phyloP scores from a whole-genome alignment of 37 sponge, comb jelly and placozoan genomes.

The Ianthella basta region DNA sequence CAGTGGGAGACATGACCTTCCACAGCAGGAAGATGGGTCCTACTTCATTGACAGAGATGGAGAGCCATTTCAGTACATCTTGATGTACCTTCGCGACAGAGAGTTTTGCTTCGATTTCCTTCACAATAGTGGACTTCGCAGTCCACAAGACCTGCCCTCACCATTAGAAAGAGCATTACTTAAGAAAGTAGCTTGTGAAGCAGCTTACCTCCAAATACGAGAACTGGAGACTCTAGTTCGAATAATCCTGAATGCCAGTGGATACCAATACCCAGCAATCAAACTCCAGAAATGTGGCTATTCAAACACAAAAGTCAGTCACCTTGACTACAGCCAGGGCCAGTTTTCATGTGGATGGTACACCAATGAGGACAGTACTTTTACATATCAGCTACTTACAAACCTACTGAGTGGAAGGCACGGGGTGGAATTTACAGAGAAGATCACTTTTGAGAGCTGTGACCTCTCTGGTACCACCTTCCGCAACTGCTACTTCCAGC shows the following conservation, averaged over 20 bases:
- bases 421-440: background rate
- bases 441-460: background rate
- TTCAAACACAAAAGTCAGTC: too few species aligned
- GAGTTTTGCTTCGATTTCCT: too few species aligned
- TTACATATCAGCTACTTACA: too few species aligned
- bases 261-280: too few species aligned
- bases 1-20: slow-evolving; percentile 28
- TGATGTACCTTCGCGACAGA: slow-evolving; percentile 3
- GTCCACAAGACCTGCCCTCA: background rate
- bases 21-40: slow-evolving; percentile 27
- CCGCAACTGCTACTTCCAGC: background rate
- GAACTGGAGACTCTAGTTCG: background rate
- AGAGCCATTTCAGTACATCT: background rate
- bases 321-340: too few species aligned
- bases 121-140: background rate
- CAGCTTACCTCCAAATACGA: background rate
- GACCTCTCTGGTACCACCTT: slow-evolving; percentile 15
- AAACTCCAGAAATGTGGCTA: too few species aligned
- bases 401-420: too few species aligned
- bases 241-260: too few species aligned
- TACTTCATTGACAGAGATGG: slow-evolving; percentile 41
- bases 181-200: background rate
- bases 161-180: background rate
- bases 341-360: too few species aligned
- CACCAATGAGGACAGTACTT: too few species aligned